Conservation (phyloP, 2,797 vertebrate species). For the Luscinia luscinia region DNA sequence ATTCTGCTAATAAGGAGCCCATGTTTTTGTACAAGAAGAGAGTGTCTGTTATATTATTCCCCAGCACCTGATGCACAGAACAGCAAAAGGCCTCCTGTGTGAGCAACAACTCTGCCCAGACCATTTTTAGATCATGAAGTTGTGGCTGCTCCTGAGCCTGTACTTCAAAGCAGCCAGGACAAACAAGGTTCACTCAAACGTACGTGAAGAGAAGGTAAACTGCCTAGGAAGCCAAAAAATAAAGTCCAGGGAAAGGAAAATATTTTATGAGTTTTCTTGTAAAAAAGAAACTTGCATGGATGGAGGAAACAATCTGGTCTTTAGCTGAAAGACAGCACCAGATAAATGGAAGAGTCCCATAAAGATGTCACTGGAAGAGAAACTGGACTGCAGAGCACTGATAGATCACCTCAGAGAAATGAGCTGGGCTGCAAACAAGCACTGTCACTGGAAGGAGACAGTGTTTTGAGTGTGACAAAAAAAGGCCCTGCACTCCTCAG, state of each 20-base stretch:
- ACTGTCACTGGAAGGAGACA: neutral
- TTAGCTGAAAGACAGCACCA: neutral
- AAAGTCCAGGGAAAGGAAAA: conserved; percentile 8
- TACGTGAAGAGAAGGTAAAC: neutral
- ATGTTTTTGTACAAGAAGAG: neutral
- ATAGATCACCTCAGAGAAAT: conserved; percentile 10
- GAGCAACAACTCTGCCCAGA: neutral
- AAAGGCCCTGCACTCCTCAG: neutral
- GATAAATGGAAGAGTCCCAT: neutral
- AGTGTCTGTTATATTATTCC: neutral
- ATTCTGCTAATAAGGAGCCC: neutral
- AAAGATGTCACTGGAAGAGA: neutral
- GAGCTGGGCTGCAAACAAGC: neutral
- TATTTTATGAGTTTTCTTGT: conserved; percentile 17
- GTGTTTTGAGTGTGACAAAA: neutral
- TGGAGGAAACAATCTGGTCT: neutral
- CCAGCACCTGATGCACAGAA: neutral
- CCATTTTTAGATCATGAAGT: neutral
- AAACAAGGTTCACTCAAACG: conserved; percentile 17
- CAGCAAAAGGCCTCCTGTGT: neutral
- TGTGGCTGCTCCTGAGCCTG: neutral
- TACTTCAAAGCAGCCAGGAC: conserved; percentile 36
- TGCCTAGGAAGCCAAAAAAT: conserved; percentile 18
- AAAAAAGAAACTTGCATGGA: neutral
- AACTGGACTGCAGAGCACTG: neutral